Evolutionary conservation across 2,797 vertebrate species (phyloP).

Genomic region (Helostoma temminkii): DNA sequence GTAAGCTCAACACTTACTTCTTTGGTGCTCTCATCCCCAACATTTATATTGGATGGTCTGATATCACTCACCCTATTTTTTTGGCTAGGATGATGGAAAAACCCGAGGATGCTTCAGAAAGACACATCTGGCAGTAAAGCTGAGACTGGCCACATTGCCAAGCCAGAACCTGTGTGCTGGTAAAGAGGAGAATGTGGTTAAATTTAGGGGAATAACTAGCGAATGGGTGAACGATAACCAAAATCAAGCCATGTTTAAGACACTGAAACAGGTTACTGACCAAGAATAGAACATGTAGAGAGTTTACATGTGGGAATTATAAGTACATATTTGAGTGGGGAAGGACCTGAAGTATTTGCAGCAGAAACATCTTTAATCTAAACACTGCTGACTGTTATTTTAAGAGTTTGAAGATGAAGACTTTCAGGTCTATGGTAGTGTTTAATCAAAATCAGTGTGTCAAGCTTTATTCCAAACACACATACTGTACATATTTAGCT

Average conservation of each 20-base stretch:
- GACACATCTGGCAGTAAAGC: slow-evolving; percentile 17
- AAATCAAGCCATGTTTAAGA: not conserved
- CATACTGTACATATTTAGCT: no score
- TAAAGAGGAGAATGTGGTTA: slow-evolving; percentile 14
- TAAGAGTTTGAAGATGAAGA: not conserved
- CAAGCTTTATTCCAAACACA: not conserved
- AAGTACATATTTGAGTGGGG: not conserved
- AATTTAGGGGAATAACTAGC: slow-evolving; percentile 11
- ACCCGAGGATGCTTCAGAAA: slow-evolving; percentile 22
- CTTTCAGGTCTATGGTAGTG: not conserved
- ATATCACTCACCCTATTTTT: slow-evolving; percentile 17
- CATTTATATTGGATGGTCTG: slow-evolving; percentile 38
- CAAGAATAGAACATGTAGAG: not conserved
- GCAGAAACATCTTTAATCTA: slow-evolving; percentile 10
- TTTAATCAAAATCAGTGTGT: not conserved
- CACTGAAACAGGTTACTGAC: not conserved
- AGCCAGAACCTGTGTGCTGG: not conserved
- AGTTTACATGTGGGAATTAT: no score
- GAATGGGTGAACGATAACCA: not conserved
- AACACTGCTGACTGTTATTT: slow-evolving; percentile 4
- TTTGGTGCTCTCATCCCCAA: slow-evolving; percentile 10
- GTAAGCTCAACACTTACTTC: slow-evolving; percentile 16
- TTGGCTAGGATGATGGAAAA: slow-evolving; percentile 28
- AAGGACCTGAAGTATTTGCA: not conserved
- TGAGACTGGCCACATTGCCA: not conserved